Percentiles rank a stretch among this genome's conserved stretches.
These are phyloP conservation scores for Cygnus olor DNA, from an alignment of 2,797 vertebrate genomes.

Conservation along the genomic window DNA sequence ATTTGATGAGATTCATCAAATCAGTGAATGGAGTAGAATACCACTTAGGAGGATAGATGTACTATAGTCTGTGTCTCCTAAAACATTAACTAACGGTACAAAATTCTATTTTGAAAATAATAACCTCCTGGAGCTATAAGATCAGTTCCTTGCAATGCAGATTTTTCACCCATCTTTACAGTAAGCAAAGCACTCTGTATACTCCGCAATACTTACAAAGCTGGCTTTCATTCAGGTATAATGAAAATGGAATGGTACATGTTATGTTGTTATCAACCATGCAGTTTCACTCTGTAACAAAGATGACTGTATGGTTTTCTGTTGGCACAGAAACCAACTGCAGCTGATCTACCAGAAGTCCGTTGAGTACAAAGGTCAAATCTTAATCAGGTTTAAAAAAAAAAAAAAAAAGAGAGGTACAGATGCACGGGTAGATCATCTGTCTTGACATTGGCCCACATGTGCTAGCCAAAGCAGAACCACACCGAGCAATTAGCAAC, in stretches of 20 bases:
- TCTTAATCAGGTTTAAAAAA: no score
- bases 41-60: not conserved
- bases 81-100: not conserved
- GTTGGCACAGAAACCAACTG: not conserved
- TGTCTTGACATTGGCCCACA: not conserved
- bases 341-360: not conserved
- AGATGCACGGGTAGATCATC: not conserved
- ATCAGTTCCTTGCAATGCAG: not conserved
- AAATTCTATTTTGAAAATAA: not conserved
- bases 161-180: not conserved
- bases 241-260: not conserved
- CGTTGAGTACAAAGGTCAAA: not conserved
- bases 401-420: not conserved
- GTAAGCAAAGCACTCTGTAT: not conserved
- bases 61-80: not conserved
- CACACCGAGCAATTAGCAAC: not conserved
- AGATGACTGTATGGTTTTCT: not conserved
- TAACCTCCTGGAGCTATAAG: not conserved
- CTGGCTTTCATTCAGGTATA: not conserved
- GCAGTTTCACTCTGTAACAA: not conserved
- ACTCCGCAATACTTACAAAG: not conserved
- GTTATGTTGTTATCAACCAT: not conserved
- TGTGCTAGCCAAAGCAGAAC: not conserved
- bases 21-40: not conserved
- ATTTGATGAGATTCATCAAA: not conserved